Evolutionary conservation across 2,797 vertebrate species (phyloP).

Genomic region (Otolemur crassicaudatus): DNA sequence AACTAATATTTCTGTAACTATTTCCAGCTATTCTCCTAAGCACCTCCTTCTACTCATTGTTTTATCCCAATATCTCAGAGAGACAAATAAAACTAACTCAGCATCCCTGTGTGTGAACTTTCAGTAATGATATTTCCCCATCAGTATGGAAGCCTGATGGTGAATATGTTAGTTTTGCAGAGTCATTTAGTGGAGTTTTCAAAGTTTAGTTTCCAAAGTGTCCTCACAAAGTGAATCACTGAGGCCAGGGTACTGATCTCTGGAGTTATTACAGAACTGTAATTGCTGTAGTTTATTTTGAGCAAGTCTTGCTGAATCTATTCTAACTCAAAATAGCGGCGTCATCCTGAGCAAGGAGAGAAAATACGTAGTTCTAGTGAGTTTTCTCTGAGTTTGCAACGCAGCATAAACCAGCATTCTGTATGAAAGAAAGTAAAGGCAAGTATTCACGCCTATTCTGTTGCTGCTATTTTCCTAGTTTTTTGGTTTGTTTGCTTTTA

Average conservation of each 20-base stretch:
- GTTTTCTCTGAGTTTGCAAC: neutral
- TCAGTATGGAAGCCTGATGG: neutral
- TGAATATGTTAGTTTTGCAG: neutral
- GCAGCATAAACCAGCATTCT: neutral
- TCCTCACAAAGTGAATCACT: neutral
- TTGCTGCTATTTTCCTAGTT: neutral
- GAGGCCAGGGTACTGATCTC: rapidly evolving
- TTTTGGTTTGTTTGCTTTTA: neutral
- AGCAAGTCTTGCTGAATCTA: neutral
- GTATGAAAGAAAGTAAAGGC: neutral
- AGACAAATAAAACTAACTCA: neutral
- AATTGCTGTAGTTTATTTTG: neutral
- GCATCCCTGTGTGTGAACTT: neutral
- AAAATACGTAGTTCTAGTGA: neutral
- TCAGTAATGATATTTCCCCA: neutral
- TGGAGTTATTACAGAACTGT: neutral
- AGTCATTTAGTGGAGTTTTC: neutral
- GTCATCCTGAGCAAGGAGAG: neutral
- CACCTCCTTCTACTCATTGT: neutral
- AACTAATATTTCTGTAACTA: neutral
- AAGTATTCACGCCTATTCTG: neutral
- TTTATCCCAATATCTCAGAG: neutral
- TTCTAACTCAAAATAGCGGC: neutral
- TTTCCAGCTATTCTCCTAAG: neutral
- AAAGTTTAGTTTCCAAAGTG: neutral